phyloP scores from a whole-genome alignment of 2,797 vertebrate species.

The Poeciliopsis paucimaculata region DNA sequence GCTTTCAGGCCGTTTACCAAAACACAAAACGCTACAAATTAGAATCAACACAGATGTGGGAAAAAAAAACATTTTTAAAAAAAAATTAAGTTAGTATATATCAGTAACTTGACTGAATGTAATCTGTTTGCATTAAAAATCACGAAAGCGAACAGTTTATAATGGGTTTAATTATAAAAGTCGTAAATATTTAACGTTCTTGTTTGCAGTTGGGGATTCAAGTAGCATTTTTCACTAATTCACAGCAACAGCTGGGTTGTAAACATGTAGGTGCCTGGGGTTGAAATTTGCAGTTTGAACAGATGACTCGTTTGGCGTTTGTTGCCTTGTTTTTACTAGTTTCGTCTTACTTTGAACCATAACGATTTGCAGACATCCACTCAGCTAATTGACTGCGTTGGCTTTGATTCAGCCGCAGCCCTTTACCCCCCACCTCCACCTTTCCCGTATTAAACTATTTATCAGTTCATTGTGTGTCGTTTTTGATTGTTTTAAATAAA shows the following conservation, averaged over 20 bases:
- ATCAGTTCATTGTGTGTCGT: conserved; percentile 49
- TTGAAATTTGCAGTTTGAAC: conserved; percentile 47
- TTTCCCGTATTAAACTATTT: conserved; percentile 34
- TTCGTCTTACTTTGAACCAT: conserved; percentile 65
- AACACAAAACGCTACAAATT: not conserved
- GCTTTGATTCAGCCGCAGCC: conserved; percentile 41
- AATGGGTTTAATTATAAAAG: not conserved
- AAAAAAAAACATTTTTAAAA: not conserved
- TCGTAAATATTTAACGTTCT: conserved; percentile 6
- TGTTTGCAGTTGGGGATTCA: conserved; percentile 38
- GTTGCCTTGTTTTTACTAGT: conserved; percentile 54
- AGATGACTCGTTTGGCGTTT: conserved; percentile 57
- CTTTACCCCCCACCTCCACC: not conserved
- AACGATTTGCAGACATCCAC: conserved; percentile 69
- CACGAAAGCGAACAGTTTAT: not conserved
- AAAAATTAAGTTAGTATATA: not conserved
- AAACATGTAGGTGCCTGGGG: conserved; percentile 49
- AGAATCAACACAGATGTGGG: not conserved
- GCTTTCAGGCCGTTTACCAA: not conserved
- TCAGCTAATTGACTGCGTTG: conserved; percentile 58
- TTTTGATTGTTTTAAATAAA: conserved; percentile 34
- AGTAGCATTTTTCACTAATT: conserved; percentile 55
- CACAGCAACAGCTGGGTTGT: conserved; percentile 43
- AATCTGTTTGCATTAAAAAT: not conserved
- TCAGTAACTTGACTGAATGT: not conserved